Evolutionary conservation across 2,113 vertebrate species (phyloP), one percentile per base, ranked within the genome.

Genomic region (Hippocampus zosterae): DNA sequence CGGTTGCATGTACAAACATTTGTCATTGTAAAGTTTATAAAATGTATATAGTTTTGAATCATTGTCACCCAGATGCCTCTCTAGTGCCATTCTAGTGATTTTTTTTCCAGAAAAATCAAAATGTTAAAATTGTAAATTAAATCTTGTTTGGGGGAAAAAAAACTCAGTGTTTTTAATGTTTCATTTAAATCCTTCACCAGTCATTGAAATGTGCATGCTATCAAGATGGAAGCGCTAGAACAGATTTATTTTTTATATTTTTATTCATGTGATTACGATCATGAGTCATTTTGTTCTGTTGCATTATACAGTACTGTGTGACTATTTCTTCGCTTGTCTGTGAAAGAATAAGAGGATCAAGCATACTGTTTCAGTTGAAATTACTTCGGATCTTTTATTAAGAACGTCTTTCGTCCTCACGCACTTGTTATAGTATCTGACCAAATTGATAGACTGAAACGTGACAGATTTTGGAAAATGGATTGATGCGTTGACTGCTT

Each of bases 41-140:
- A 56, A 73, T 69, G 65, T 68, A 70, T 66, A 69, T 66, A n/a
- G 69, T 73, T 77, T 66, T 41, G 55, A 37, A 75, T 77, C 72
- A 72, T 59, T 40, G 33, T 87, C 86, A 87, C 78, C 71, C 81
- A 67, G 76, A 84, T 83, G 84, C 84, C 85, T 87, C 81, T 72
- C 57, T 73, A 72, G 68, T 60, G 68, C 64, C 42, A 56, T 44
- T 29, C 63, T 78, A 70, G 48, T 67, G 33, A 40, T 48, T 44
- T 65, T 41, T 12, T 40, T 16, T 62, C 67, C 57, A 42, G 59
- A 70, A 13, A 62, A 74, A 74, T 48, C 56, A 55, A 80, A 70
- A 65, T 33, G 53, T 57, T 25, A 57, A 11, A 25, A 57, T 27
- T 5, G 23, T 57, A 25, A 57, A 56, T 56, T 27, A 4, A 56